Evolutionary conservation across 1,140 invertebrate genomes (phyloP), one percentile per base, ranked within the genome.

Genomic region (Tetramorium parvispinum): DNA sequence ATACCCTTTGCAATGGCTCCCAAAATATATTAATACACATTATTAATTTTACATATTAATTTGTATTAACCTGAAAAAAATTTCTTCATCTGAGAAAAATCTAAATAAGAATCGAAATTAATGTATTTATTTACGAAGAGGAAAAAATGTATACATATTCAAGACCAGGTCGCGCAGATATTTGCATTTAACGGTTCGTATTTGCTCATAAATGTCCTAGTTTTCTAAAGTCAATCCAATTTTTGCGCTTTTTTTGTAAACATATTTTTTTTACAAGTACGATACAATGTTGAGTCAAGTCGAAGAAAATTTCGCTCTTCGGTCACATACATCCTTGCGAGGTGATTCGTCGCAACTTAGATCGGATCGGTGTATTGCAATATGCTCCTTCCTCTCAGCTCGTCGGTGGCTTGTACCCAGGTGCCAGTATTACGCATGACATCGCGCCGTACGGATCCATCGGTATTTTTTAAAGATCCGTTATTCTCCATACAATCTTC

Each of bases 381-480:
- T 92, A 90, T 27, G 81, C 68, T 79, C 79, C 87, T 89, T 90
- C 76, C 83, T 88, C 59, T 68, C 86, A 87, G 66, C 85, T 73
- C 55, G 71, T 73, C 55, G 51, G 75, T 61, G 63, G 61, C 61
- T 86, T 71, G 76, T 88, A 85, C 66, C 85, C 87, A 86, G 85
- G 43, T 51, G 87, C n/a, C 90, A 93, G 92, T 93, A 88, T 76
- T 76, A 87, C 86, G 90, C 78, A 90, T 86, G 91, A 92, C 92
- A 85, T 91, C 90, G 87, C 66, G 82, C 76, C 49, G 87, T 71
- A 85, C 89, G 85, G 91, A 91, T 76, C 85, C 63, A 27, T 85
- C 43, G 76, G 57, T 75, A 32, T 46, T 75, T 81, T 27, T 75
- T 18, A 24, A 57, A n/a, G 21, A 53, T 71, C 43, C 59, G 27